phyloP scores from a whole-genome alignment of 2,113 vertebrate species.

The Ptychochromis oligacanthus region DNA sequence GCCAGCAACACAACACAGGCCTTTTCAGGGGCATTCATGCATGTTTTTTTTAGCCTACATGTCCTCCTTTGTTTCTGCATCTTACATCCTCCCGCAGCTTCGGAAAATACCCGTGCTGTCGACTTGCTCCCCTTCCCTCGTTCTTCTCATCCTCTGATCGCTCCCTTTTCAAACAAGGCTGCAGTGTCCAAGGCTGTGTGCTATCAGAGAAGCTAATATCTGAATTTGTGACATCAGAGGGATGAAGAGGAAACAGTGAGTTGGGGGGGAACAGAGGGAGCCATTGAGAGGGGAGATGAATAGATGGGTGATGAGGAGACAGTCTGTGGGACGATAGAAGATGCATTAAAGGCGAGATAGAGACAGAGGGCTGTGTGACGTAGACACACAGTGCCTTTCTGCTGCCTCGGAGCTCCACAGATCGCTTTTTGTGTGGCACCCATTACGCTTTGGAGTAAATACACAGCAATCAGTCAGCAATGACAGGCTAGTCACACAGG shows the following conservation, averaged over 20 bases:
- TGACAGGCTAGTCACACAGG: not conserved
- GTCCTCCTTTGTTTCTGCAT: constrained; percentile 70
- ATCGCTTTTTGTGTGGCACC: constrained; percentile 36
- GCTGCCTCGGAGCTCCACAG: constrained; percentile 22
- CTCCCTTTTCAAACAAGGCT: constrained; percentile 46
- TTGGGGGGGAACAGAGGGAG: constrained; percentile 24
- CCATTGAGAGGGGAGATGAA: constrained; percentile 56
- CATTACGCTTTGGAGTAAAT: constrained; percentile 33
- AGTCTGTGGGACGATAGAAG: constrained; percentile 49
- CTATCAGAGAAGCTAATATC: constrained; percentile 53
- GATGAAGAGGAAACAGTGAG: constrained; percentile 40
- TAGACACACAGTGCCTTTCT: constrained; percentile 46
- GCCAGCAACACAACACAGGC: constrained; percentile 61
- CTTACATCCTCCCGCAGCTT: constrained; percentile 49
- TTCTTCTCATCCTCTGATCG: constrained; percentile 46
- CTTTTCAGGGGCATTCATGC: constrained; percentile 77
- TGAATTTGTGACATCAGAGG: constrained; percentile 64
- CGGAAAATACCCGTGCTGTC: constrained; percentile 36
- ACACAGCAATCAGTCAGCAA: constrained; percentile 39
- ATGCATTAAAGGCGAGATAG: constrained; percentile 56
- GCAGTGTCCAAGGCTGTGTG: constrained; percentile 47
- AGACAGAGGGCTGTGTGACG: constrained; percentile 37
- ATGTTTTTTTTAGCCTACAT: constrained; percentile 73
- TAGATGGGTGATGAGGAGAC: constrained; percentile 46
- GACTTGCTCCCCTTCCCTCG: constrained; percentile 11